Conservation (phyloP, 2,888 invertebrate genomes). For the Lasius platythorax region DNA sequence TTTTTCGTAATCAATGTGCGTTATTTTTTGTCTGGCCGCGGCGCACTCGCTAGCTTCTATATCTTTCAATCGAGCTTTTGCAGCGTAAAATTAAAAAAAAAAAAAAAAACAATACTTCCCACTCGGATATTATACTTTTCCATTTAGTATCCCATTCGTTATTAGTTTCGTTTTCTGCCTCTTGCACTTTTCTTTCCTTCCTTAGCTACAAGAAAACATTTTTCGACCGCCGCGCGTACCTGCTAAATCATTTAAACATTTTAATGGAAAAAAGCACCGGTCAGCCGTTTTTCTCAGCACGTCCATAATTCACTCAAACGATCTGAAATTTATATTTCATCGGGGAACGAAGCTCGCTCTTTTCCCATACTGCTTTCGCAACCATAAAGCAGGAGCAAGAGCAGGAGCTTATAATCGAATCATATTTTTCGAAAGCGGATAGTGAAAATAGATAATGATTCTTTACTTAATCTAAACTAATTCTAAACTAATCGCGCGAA, state of each 20-base stretch:
- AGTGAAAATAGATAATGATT: background rate
- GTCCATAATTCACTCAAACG: conserved; percentile 38
- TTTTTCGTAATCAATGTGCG: conserved; percentile 39
- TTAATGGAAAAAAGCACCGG: conserved; percentile 53
- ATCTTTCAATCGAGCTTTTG: conserved; percentile 37
- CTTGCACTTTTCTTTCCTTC: conserved; percentile 1
- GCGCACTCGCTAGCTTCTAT: background rate
- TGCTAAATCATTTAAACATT: conserved; percentile 53
- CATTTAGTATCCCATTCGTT: conserved; percentile 52
- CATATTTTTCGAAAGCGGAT: background rate
- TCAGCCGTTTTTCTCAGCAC: conserved; percentile 44
- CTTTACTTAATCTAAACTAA: background rate
- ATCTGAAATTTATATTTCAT: conserved; percentile 54
- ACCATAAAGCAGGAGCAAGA: background rate
- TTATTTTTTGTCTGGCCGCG: conserved; percentile 39
- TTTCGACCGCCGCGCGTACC: conserved; percentile 8
- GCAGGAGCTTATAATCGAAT: conserved; percentile 24
- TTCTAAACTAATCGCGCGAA: background rate
- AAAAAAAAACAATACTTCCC: background rate
- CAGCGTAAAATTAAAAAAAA: conserved; percentile 55
- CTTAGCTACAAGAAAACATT: conserved; percentile 36
- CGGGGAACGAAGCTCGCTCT: conserved; percentile 25
- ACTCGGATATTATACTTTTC: conserved; percentile 60
- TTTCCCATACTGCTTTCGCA: background rate
- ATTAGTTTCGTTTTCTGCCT: conserved; percentile 41